Base-by-base conservation (phyloP, 2,888 invertebrate species). In the Lingula anatina region DNA sequence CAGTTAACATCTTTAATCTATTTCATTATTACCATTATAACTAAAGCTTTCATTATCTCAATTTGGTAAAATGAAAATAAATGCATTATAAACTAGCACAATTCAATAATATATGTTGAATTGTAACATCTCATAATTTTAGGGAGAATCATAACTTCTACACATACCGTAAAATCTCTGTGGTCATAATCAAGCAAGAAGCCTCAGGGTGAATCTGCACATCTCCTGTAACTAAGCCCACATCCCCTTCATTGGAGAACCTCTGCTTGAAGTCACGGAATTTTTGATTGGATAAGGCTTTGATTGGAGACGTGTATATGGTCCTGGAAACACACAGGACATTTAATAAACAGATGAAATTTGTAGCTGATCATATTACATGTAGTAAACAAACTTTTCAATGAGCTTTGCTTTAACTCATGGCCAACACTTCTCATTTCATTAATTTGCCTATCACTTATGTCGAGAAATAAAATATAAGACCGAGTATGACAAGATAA, bases 221-320 rank as follows among this genome's bases (percentile, higher is more conserved):
- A 78, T 99, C 97, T 12, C 77, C 77, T 2, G 77, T 77, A 9
- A 77, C 64, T 28, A 77, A 55, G 1, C 77, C 77, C 2, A 77
- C 76, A 47, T 65, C 64, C 9, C 31, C 31, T 12, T 44, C 50
- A 54, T 75, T 75, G 18, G 47, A 60, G 70, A 97, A 99, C 47
- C 85, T 86, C 49, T 85, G 84, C 74, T 90, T 93, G 76, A 99
- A 99, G 70, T 99, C 99, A 26, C 95, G 85, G 79, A 92, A 99
- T 76, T 99, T 99, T 75, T 99, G 99, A 81, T 99, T 99, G 0
- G 97, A 99, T 2, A 99, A 79, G 0, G 99, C 99, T 80, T 99
- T 99, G 59, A 99, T 97, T 0, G 99, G 99, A 0, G 97, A 97
- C 0, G 99, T 99, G 78, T 99, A 99, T 56, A 99, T 73, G n/a